phyloP scores from a whole-genome alignment of 2,797 vertebrate genomes.

The Xenops minutus region DNA sequence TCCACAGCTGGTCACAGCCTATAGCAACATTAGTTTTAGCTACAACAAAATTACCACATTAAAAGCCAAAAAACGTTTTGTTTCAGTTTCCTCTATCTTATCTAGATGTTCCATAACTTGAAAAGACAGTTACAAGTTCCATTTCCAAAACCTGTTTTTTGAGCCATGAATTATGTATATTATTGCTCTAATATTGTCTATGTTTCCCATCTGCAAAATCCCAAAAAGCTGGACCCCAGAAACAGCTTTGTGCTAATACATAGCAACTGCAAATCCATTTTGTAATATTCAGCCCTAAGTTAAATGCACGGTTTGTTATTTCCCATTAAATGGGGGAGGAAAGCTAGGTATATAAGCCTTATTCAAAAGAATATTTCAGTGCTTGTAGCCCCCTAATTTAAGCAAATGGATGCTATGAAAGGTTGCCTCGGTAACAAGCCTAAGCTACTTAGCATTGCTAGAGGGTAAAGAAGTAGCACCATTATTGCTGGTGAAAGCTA shows the following conservation, averaged over 20 bases:
- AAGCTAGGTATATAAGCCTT: background rate
- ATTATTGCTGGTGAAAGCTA: background rate
- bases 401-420: slow-evolving; percentile 4
- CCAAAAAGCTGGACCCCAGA: background rate
- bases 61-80: background rate
- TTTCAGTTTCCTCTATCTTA: background rate
- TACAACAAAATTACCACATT: background rate
- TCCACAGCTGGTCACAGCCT: background rate
- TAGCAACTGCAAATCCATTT: background rate
- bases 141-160: background rate
- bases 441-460: background rate
- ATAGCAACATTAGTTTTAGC: background rate
- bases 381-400: background rate
- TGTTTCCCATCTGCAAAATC: background rate
- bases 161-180: background rate
- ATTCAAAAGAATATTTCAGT: background rate
- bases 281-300: background rate
- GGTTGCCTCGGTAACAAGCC: background rate
- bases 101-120: background rate
- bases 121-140: background rate
- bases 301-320: background rate
- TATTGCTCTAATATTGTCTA: background rate
- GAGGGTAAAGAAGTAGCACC: background rate
- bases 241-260: background rate
- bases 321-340: background rate